Conservation (phyloP, 2,888 invertebrate species). For the Metacarcinus magister region DNA sequence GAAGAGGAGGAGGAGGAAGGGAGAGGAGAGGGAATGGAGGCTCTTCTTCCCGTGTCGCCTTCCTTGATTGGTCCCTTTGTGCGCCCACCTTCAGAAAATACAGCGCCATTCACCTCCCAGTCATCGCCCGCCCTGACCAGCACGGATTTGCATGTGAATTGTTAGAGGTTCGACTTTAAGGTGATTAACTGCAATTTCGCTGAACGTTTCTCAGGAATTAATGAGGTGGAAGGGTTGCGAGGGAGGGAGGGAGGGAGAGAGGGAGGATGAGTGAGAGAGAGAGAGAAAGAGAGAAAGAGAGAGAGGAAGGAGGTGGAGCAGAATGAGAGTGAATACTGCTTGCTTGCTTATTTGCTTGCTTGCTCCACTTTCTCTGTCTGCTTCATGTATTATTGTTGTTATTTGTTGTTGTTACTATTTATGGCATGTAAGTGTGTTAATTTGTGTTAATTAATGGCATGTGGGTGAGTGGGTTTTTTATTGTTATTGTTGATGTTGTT, state of each 20-base stretch:
- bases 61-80: slow-evolving; percentile 63
- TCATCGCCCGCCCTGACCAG: slow-evolving; percentile 44
- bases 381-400: background rate
- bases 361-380: background rate
- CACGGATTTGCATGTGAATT: slow-evolving; percentile 67
- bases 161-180: slow-evolving; percentile 66
- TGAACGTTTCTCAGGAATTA: slow-evolving; percentile 67
- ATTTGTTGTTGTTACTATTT: background rate
- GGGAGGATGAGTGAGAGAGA: no score
- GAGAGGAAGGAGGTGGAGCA: background rate
- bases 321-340: background rate
- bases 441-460: no score
- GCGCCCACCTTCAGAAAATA: slow-evolving; percentile 53
- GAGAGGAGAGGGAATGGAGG: background rate
- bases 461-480: no score
- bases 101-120: slow-evolving; percentile 60
- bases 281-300: background rate
- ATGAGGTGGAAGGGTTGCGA: slow-evolving; percentile 54
- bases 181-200: slow-evolving; percentile 74
- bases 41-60: background rate
- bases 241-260: background rate
- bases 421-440: no score
- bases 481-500: no score
- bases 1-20: background rate
- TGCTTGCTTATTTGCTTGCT: background rate